Base-by-base conservation (phyloP, 2,797 vertebrate species). In the Crocodylus rhombifer region DNA sequence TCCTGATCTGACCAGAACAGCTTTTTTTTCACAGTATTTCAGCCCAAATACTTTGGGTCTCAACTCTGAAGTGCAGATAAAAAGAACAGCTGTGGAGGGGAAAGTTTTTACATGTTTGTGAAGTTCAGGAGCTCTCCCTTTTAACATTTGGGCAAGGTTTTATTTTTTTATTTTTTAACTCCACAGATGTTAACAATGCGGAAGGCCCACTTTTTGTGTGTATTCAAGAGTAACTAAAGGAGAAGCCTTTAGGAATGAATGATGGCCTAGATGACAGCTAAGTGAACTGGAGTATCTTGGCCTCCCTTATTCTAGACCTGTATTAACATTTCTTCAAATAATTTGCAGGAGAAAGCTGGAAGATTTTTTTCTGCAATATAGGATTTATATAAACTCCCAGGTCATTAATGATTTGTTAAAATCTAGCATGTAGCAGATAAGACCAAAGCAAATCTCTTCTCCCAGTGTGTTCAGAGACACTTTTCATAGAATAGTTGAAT, bases 41-140 rank as follows among this genome's bases (percentile, higher is more conserved):
- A 23, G 67, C 33, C 6, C 33, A 33, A 33, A 23, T 7, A 33
- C 18, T 69, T 69, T 18, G 33, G 67, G n/a, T 12, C 67, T 69
- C 30, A 69, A 69, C 33, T 21, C 67, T 33, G 30, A 23, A 36
- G 20, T 18, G 11, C 30, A 20, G 51, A 74, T 62, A 63, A 58
- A 36, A 2, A 4, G 42, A 17, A 28, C 15, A 74, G 71, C 42
- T 74, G 51, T 51, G 17, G 25, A n/a, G 77, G 67, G 30, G 88
- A 76, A 78, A 65, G 65, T 17, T 83, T 76, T 83, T 36, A 87
- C n/a, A 20, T 20, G 25, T 71, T 67, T 80, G 2, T 4, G 58
- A 91, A 8, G 77, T 10, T 62, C 69, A 26, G 71, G 14, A 82
- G 91, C 65, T 5, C 86, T 94, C 91, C 51, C 14, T 92, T 90